Evolutionary conservation across 2,888 invertebrate species (phyloP).

Genomic region (Macrosiphum euphorbiae): DNA sequence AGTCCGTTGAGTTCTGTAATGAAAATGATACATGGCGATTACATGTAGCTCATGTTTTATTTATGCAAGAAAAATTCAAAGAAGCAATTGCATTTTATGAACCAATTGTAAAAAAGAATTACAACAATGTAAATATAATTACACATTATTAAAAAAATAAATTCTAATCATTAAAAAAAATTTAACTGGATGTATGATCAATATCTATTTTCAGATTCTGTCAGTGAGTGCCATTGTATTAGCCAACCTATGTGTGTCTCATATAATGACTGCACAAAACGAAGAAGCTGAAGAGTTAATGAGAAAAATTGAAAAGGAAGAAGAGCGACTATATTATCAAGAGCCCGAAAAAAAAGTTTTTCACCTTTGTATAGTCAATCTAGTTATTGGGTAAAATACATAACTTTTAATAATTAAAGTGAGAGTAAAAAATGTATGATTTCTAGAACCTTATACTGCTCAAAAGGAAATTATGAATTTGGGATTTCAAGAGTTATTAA

Average conservation of each 20-base stretch:
- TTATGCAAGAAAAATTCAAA: constrained; percentile 99
- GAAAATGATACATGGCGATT: constrained; percentile 97
- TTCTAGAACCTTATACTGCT: constrained; percentile 92
- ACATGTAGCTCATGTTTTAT: constrained; percentile 98
- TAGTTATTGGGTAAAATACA: constrained; percentile 88
- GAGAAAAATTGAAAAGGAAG: constrained; percentile 98
- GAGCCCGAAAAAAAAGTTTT: constrained; percentile 94
- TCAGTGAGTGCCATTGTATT: constrained; percentile 97
- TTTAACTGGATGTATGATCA: neutral
- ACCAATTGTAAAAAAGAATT: constrained; percentile 95
- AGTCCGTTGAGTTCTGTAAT: constrained; percentile 97
- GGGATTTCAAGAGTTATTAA: constrained; percentile 98
- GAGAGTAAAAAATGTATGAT: neutral
- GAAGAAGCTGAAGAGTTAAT: constrained; percentile 99
- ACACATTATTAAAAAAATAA: neutral
- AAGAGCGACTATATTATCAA: constrained; percentile 91
- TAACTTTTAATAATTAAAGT: neutral
- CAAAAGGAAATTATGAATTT: constrained; percentile 99
- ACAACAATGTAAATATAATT: constrained; percentile 78
- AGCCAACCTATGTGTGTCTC: constrained; percentile 98
- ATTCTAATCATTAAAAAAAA: neutral
- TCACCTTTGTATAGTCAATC: constrained; percentile 97
- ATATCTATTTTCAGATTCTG: constrained; percentile 77
- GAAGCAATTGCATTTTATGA: constrained; percentile 99
- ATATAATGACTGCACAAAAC: constrained; percentile 99